Evolutionary conservation across 2,888 invertebrate genomes (phyloP).

Genomic region (Ennomos quercinarius): DNA sequence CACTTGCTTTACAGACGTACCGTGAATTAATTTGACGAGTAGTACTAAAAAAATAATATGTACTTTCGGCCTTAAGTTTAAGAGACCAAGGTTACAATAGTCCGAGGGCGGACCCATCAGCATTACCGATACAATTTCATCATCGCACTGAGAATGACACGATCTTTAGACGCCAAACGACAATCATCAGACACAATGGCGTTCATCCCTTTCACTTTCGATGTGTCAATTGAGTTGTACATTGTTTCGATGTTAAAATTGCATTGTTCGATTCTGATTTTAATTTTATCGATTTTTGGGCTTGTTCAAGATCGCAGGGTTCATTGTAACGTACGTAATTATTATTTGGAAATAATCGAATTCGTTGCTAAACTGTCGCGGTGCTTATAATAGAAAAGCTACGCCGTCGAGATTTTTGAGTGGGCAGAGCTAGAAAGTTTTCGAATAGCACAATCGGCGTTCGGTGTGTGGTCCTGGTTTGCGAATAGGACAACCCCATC

Average conservation of each 20-base stretch:
- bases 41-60: too few relatives aligned
- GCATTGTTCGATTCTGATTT: slow-evolving; percentile 30
- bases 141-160: slow-evolving; percentile 77
- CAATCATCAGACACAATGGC: slow-evolving; percentile 63
- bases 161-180: slow-evolving; percentile 72
- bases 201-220: slow-evolving; percentile 80
- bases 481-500: too few relatives aligned
- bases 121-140: slow-evolving; percentile 66
- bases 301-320: slow-evolving; percentile 19
- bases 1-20: too few relatives aligned
- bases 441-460: too few relatives aligned
- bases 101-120: slow-evolving; percentile 51
- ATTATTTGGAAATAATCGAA: neutral
- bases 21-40: too few relatives aligned
- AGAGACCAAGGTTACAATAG: slow-evolving; percentile 26
- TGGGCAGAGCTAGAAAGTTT: too few relatives aligned
- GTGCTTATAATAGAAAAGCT: too few relatives aligned
- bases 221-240: slow-evolving; percentile 72
- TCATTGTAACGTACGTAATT: neutral
- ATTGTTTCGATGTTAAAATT: slow-evolving; percentile 44
- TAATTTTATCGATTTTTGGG: slow-evolving; percentile 14
- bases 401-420: too few relatives aligned
- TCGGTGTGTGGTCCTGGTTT: too few relatives aligned
- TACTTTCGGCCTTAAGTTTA: slow-evolving; percentile 1
- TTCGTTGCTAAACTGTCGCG: too few relatives aligned